Base-by-base conservation (phyloP, 2,888 invertebrate species). In the Amphimallon solstitiale region DNA sequence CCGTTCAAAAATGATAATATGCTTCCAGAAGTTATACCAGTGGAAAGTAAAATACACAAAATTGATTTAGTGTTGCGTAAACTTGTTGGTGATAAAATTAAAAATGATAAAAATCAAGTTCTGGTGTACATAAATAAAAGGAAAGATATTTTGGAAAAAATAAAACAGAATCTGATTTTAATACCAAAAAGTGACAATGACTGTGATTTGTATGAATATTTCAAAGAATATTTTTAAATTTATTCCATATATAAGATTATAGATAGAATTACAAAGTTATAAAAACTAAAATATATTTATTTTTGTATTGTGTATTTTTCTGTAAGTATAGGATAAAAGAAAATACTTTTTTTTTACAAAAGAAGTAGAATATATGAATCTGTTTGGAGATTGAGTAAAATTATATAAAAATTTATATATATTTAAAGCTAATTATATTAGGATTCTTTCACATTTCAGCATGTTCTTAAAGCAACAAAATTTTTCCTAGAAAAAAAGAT, bases 51-150 rank as follows among this genome's bases (percentile, higher is more conserved):
- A 49, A 37, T 70, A 21, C 68, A 70, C 19, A 65, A 23, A 45
- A 59, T 70, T 23, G 71, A 71, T 65, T 63, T 71, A 52, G 21
- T 70, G 21, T 60, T 71, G 21, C 64, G 71, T 61, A 70, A 70
- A 63, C 67, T 71, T 37, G 66, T 69, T 14, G 56, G 60, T 51
- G 46, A 45, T 37, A 68, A 66, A 68, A 51, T 71, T 29, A 63
- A 60, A 45, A 10, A 35, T 10, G 52, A 68, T 54, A 63, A 52
- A 19, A 63, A 29, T 19, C 38, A 62, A 35, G 61, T 63, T 17
- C 7, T 12, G 4, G 14, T 29, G 1, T 66, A 45, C 63, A 49
- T 60, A 60, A 56, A 19, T 29, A 69, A 60, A 43, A 63, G 63
- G 51, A 70, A 65, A 43, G 63, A 65, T 1, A 63, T 71, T 23